A percentile compares a stretch with the other conserved stretches of the same genome.
These are phyloP conservation scores for Hippocampus zosterae DNA, from an alignment of 2,113 vertebrate genomes.

Conservation along the genomic window DNA sequence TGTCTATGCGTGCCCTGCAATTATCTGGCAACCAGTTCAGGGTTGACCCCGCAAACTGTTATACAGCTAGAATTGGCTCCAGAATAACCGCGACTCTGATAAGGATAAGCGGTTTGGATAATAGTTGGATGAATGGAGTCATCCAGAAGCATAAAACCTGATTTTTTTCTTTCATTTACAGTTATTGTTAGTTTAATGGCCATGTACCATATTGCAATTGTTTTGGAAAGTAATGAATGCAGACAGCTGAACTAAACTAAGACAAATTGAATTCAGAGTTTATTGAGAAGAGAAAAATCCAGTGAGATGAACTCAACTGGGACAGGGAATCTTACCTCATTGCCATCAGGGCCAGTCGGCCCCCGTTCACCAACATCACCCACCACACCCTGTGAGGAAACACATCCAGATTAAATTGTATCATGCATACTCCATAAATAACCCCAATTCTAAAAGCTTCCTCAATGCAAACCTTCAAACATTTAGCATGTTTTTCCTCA, in stretches of 20 bases:
- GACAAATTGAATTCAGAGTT: background rate
- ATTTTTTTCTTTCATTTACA: background rate
- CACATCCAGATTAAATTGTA: slow-evolving; percentile 8
- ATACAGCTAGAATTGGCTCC: no score
- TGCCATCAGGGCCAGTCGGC: slow-evolving; percentile 87
- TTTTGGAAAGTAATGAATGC: background rate
- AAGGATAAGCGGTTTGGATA: no score
- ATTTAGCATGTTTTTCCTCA: background rate
- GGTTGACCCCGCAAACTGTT: no score
- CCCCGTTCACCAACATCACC: slow-evolving; percentile 89
- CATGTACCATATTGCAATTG: background rate
- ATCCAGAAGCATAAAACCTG: background rate
- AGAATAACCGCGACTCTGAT: no score
- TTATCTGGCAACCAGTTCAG: no score
- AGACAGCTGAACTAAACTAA: background rate
- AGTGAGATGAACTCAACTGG: background rate
- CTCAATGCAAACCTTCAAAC: background rate
- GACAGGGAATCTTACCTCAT: slow-evolving; percentile 75
- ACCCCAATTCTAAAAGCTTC: background rate
- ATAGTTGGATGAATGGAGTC: background rate
- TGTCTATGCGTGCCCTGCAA: no score
- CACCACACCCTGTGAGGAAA: slow-evolving; percentile 75
- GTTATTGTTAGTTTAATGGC: background rate
- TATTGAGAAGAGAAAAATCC: background rate
- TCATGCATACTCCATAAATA: background rate